Evolutionary conservation across 2,113 vertebrate species (phyloP).

Genomic region (Nesospiza acunhae): DNA sequence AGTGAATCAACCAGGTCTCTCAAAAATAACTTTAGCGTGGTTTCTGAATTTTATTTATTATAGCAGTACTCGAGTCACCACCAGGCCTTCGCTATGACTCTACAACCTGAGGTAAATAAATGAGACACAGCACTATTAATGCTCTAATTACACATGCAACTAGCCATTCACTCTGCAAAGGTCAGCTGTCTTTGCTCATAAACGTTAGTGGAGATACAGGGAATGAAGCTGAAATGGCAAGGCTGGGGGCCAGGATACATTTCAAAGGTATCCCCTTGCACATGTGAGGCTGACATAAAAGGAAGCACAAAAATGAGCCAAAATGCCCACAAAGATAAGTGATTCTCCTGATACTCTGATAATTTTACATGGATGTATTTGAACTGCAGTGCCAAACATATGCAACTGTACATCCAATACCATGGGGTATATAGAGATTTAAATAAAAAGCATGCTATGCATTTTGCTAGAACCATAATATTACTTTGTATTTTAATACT

Average conservation of each 20-base stretch:
- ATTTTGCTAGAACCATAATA: neutral
- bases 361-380: neutral
- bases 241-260: neutral
- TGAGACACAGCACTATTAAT: conserved; percentile 23
- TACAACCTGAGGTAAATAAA: conserved; percentile 16
- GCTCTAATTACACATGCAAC: conserved; percentile 41
- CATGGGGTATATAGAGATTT: neutral
- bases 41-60: neutral
- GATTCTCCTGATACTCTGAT: neutral
- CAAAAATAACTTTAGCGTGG: neutral
- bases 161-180: conserved; percentile 37
- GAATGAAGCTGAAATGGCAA: conserved; percentile 1
- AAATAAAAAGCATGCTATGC: neutral
- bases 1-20: neutral
- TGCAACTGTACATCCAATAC: neutral
- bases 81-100: neutral
- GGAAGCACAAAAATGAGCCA: neutral
- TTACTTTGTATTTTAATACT: neutral
- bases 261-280: neutral
- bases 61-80: neutral
- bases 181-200: conserved; percentile 44
- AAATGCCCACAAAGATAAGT: neutral
- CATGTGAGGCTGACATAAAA: neutral
- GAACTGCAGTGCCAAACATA: neutral
- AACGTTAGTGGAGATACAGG: neutral